Conservation (phyloP, 2,113 vertebrate species). For the Capreolus pygargus region DNA sequence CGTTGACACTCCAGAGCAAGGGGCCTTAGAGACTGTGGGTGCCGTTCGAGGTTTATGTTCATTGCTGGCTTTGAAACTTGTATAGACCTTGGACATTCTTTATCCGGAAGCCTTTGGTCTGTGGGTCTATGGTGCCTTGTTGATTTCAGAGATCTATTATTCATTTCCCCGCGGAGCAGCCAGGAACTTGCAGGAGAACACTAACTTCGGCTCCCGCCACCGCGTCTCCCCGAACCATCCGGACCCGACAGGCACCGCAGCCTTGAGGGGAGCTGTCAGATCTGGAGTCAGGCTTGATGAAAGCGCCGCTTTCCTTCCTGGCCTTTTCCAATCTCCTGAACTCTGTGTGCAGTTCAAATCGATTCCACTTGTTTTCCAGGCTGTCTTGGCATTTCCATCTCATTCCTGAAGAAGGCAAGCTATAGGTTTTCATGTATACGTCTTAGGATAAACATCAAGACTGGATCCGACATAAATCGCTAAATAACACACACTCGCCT, state of each 20-base stretch:
- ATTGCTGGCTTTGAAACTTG: neutral
- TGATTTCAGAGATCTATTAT: neutral
- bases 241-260: neutral
- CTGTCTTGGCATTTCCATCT: neutral
- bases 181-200: neutral
- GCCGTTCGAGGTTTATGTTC: fast-evolving
- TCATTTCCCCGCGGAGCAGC: neutral
- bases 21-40: neutral
- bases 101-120: neutral
- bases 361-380: neutral
- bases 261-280: neutral
- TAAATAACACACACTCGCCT: neutral
- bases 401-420: neutral
- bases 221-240: neutral
- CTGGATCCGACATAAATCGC: neutral
- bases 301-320: fast-evolving
- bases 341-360: neutral
- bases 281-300: neutral
- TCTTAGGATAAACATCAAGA: neutral
- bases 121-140: neutral
- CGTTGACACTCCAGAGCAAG: fast-evolving
- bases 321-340: fast-evolving
- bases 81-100: neutral
- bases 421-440: fast-evolving
- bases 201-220: fast-evolving